phyloP scores from a whole-genome alignment of 2,888 invertebrate species.

The Cryptophagus acutangulus region DNA sequence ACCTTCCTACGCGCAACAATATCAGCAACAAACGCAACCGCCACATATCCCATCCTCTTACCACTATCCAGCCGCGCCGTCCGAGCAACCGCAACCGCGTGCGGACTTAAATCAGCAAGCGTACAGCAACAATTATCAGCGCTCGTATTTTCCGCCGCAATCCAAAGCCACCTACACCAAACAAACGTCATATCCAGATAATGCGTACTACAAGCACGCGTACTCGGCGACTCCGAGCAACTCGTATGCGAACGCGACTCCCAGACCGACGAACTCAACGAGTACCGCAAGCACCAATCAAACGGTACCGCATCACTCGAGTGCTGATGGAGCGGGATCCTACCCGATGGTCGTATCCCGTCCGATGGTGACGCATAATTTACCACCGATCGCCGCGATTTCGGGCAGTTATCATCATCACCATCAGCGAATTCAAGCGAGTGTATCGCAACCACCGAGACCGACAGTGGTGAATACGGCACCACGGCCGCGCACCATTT shows the following conservation, averaged over 20 bases:
- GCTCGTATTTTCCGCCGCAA: background rate
- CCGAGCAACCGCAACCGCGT: background rate
- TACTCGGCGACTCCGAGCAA: conserved; percentile 10
- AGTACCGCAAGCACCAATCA: no score
- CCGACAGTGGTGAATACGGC: conserved; percentile 18
- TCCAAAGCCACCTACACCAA: no score
- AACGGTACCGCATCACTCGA: conserved; percentile 16
- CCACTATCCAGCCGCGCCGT: background rate
- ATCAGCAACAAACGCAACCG: conserved; percentile 12
- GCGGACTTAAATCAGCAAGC: background rate
- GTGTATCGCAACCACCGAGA: conserved; percentile 34
- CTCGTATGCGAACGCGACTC: no score
- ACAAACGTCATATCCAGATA: no score
- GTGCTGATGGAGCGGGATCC: no score
- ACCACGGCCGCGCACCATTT: conserved; percentile 23
- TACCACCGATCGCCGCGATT: conserved; percentile 52
- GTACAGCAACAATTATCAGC: conserved; percentile 3
- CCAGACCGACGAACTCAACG: no score
- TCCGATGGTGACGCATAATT: conserved; percentile 51
- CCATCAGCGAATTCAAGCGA: no score
- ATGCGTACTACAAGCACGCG: conserved; percentile 19
- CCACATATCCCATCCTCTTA: background rate
- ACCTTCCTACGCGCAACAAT: conserved; percentile 20
- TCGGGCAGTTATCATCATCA: conserved; percentile 49
- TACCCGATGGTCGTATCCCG: no score